Evolutionary conservation across 1,140 invertebrate species (phyloP).

Genomic region (Pseudobourletiella spinata): DNA sequence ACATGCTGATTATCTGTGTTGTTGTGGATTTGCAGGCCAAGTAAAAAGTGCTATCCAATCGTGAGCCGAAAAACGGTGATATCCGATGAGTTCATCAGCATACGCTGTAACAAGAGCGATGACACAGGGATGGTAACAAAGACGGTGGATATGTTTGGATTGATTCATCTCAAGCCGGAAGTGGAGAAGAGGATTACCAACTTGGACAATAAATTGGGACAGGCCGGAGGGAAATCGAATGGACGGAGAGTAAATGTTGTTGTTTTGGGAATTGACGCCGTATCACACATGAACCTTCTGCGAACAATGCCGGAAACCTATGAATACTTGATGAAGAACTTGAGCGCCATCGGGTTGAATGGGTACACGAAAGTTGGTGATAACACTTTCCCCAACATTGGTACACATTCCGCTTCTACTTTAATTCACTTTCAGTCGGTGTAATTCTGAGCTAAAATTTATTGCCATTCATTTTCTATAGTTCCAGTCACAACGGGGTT

Average conservation of each 20-base stretch:
- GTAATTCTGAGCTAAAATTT: neutral
- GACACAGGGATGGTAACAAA: neutral
- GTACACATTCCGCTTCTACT: neutral
- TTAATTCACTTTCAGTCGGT: constrained; percentile 44
- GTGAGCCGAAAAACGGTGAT: neutral
- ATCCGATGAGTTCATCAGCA: neutral
- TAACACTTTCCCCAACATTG: constrained; percentile 40
- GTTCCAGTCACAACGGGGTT: constrained; percentile 57
- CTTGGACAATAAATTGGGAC: neutral
- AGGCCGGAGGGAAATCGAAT: neutral
- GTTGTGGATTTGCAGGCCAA: no score
- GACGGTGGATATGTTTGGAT: no score
- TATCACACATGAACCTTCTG: constrained; percentile 50
- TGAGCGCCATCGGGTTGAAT: constrained; percentile 37
- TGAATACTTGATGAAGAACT: constrained; percentile 41
- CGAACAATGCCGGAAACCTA: constrained; percentile 48
- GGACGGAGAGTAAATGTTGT: constrained; percentile 37
- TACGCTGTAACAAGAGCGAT: neutral
- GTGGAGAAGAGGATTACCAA: neutral
- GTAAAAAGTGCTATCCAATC: no score
- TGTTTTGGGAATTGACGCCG: constrained; percentile 49
- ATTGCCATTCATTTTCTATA: neutral
- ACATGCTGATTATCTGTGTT: no score
- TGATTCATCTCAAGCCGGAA: neutral
- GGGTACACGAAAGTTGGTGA: constrained; percentile 42